These are phyloP conservation scores for Nomada flava DNA, from an alignment of 2,888 invertebrate genomes.

Conservation along the genomic window DNA sequence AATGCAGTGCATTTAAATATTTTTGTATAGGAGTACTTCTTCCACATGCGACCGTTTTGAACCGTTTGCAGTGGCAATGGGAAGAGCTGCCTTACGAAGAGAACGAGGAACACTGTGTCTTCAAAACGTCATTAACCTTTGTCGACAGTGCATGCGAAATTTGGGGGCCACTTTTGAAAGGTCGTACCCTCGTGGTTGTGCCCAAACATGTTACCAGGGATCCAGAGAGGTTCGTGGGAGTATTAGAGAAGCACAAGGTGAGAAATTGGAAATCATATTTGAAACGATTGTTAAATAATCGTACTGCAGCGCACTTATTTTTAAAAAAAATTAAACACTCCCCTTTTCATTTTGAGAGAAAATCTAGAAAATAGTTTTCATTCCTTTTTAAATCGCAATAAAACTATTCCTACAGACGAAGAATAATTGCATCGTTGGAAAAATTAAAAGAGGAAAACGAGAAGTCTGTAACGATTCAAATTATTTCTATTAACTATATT, in stretches of 20 bases:
- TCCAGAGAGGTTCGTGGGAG: conserved; percentile 89
- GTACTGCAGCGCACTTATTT: too few species aligned
- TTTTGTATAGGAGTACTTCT: conserved; percentile 90
- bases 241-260: conserved; percentile 90
- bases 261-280: too few species aligned
- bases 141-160: conserved; percentile 96
- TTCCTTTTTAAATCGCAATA: too few species aligned
- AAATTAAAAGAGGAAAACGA: too few species aligned
- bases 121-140: conserved; percentile 96
- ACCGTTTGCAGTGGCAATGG: conserved; percentile 96
- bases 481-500: too few species aligned
- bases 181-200: conserved; percentile 89
- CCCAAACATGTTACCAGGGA: conserved; percentile 91
- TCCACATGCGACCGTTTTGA: conserved; percentile 91
- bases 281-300: too few species aligned
- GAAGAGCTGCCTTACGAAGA: conserved; percentile 90
- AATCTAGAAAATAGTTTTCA: too few species aligned
- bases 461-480: background rate
- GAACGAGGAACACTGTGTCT: conserved; percentile 90
- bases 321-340: too few species aligned
- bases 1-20: too few species aligned
- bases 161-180: conserved; percentile 92
- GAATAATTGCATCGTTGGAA: too few species aligned
- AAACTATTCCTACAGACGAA: too few species aligned
- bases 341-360: too few species aligned